Conservation (phyloP, 2,888 invertebrate species). For the Bibio marci region DNA sequence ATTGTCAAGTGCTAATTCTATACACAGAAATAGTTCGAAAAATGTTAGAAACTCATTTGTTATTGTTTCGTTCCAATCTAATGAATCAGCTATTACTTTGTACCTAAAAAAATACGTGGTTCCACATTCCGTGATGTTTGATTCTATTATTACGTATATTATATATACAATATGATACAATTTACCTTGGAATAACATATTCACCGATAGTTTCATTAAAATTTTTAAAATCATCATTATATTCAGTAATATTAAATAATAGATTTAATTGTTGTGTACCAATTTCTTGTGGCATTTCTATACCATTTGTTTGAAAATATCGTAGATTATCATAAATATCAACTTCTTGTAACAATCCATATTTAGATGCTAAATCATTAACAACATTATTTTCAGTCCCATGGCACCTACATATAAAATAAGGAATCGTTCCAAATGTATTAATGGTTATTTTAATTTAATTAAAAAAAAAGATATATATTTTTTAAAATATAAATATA, state of each 20-base stretch:
- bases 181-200: constrained; percentile 18
- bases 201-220: constrained; percentile 22
- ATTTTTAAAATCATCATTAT: constrained; percentile 18
- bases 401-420: constrained; percentile 35
- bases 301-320: constrained; percentile 24
- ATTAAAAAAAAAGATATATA: too few species aligned
- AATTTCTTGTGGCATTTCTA: constrained; percentile 21
- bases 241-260: constrained; percentile 24
- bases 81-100: too few species aligned
- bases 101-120: too few species aligned
- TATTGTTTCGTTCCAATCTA: too few species aligned
- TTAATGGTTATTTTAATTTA: too few species aligned
- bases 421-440: too few species aligned
- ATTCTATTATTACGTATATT: neutral
- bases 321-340: constrained; percentile 18
- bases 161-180: neutral
- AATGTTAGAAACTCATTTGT: too few species aligned
- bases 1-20: constrained; percentile 43
- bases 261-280: constrained; percentile 22
- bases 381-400: constrained; percentile 47
- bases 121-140: too few species aligned
- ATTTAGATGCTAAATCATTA: constrained; percentile 32
- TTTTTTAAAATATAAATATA: too few species aligned
- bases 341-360: constrained; percentile 17
- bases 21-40: constrained; percentile 36